Evolutionary conservation across 2,797 vertebrate genomes (phyloP).

Genomic region (Garrulus glandarius): DNA sequence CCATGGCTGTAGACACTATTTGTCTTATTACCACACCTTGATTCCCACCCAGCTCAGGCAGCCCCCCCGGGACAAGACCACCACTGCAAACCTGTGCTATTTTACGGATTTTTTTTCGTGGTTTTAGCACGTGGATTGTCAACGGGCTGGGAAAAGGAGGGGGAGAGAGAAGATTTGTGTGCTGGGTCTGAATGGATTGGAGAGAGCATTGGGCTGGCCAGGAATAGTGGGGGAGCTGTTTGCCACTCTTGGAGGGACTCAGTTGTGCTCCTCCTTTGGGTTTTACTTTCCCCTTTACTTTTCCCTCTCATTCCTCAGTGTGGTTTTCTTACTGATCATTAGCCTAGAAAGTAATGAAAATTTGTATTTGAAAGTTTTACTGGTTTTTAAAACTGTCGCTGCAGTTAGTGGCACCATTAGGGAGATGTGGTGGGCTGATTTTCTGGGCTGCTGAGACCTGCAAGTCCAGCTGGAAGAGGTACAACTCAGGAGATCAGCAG

Average conservation of each 20-base stretch:
- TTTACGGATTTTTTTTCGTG: background rate
- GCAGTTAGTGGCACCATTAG: rapidly evolving
- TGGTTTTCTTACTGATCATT: background rate
- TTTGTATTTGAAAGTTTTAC: background rate
- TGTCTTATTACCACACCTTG: background rate
- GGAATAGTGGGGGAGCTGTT: background rate
- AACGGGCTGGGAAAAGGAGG: background rate
- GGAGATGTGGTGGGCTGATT: background rate
- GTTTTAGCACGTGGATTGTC: background rate
- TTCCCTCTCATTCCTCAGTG: background rate
- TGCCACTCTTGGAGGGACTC: background rate
- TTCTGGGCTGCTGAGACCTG: background rate
- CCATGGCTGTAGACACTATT: rapidly evolving
- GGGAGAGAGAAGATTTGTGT: rapidly evolving
- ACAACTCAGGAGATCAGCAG: background rate
- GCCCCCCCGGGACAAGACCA: too few relatives aligned
- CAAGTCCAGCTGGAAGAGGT: background rate
- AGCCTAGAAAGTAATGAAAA: background rate
- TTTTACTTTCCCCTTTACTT: background rate
- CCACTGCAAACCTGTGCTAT: rapidly evolving
- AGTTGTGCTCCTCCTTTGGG: rapidly evolving
- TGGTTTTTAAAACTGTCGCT: background rate
- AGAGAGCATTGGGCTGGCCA: background rate
- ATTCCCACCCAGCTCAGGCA: background rate
- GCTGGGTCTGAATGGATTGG: background rate